Conservation (phyloP, 2,797 vertebrate genomes). For the Hirundo rustica region DNA sequence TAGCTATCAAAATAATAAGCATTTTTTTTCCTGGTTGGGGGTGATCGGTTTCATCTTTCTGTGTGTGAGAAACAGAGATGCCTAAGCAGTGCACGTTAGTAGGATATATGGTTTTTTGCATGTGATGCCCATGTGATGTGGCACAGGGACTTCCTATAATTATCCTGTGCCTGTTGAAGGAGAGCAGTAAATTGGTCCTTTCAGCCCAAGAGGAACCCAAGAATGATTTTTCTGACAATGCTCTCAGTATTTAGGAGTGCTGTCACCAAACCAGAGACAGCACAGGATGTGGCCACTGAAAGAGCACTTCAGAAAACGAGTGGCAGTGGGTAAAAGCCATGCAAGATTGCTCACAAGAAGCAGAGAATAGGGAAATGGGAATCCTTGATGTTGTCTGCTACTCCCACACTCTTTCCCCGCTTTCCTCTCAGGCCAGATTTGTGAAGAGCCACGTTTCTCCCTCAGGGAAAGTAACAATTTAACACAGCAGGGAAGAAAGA, state of each 20-base stretch:
- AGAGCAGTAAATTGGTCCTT: slow-evolving; percentile 29
- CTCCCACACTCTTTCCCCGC: neutral
- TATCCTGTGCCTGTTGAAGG: neutral
- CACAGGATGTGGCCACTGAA: slow-evolving; percentile 19
- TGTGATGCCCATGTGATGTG: slow-evolving; percentile 52
- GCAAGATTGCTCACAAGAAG: neutral
- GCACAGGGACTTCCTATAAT: neutral
- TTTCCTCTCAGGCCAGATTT: neutral
- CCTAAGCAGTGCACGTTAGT: neutral
- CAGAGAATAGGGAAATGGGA: neutral
- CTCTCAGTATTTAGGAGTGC: slow-evolving; percentile 23
- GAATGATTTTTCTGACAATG: slow-evolving; percentile 29
- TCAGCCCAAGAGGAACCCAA: slow-evolving; percentile 3
- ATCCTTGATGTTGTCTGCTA: slow-evolving; percentile 11
- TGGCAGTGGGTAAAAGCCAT: neutral
- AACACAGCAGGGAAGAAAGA: slow-evolving; percentile 12
- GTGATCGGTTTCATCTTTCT: neutral
- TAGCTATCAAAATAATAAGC: slow-evolving; percentile 1
- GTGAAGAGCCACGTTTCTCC: neutral
- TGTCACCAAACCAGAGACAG: neutral
- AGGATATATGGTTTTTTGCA: slow-evolving; percentile 14
- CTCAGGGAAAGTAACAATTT: slow-evolving; percentile 19
- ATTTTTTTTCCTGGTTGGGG: neutral
- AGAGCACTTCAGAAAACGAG: neutral
- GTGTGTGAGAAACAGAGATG: neutral